These are phyloP conservation scores for Cyanoderma ruficeps DNA, from an alignment of 2,113 vertebrate species.

Conservation along the genomic window DNA sequence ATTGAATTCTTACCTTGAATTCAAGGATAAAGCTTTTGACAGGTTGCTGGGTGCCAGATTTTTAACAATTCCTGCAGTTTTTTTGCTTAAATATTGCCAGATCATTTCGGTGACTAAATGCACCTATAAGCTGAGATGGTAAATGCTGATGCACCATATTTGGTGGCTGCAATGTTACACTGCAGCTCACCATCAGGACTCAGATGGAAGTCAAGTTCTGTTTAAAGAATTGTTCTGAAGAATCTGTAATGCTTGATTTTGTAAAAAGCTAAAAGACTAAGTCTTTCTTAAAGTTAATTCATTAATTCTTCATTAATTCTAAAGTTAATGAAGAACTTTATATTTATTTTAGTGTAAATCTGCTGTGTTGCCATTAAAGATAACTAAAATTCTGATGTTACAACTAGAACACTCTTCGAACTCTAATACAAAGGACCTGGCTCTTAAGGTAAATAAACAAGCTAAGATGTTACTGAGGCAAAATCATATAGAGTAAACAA, in stretches of 20 bases:
- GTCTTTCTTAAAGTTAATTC: too few species aligned
- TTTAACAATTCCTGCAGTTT: not conserved
- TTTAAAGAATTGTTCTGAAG: not conserved
- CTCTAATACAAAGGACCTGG: not conserved
- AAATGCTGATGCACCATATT: fast-evolving
- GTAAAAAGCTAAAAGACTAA: not conserved
- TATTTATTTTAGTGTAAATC: not conserved
- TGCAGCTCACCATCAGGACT: not conserved
- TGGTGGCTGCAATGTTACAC: not conserved
- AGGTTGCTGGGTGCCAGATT: not conserved
- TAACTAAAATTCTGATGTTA: not conserved
- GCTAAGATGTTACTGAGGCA: not conserved
- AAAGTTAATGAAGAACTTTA: not conserved
- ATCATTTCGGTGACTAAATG: not conserved
- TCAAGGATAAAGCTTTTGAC: not conserved
- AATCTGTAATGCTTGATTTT: not conserved
- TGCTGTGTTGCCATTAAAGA: not conserved
- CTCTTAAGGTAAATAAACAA: not conserved
- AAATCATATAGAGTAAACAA: not conserved
- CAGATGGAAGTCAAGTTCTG: not conserved
- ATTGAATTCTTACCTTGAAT: not conserved
- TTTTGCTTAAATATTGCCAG: not conserved
- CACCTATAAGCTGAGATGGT: not conserved
- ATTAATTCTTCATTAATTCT: too few species aligned
- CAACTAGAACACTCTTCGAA: not conserved